These are phyloP conservation scores for Eonycteris spelaea DNA, from an alignment of 2,113 vertebrate species.

Conservation along the genomic window DNA sequence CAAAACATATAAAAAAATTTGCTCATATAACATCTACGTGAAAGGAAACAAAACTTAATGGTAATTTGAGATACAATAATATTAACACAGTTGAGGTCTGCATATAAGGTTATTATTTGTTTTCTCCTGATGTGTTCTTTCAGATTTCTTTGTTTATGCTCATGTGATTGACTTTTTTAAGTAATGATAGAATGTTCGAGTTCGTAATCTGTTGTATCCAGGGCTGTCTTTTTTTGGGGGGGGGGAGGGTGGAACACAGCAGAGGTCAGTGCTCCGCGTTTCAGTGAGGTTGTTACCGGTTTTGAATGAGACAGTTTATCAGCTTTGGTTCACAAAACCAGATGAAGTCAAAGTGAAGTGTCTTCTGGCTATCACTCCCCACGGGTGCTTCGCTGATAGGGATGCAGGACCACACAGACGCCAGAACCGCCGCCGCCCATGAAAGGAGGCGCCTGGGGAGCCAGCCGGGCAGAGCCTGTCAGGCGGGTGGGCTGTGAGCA, in stretches of 20 bases:
- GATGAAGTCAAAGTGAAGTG: background rate
- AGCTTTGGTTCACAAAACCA: background rate
- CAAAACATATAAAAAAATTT: background rate
- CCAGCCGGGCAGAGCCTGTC: too few species aligned
- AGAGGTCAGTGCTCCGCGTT: background rate
- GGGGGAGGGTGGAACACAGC: too few species aligned
- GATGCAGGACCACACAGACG: rapidly evolving
- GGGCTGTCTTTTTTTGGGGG: too few species aligned
- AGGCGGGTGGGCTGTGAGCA: too few species aligned
- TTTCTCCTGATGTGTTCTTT: background rate
- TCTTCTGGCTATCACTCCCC: background rate
- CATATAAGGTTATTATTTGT: background rate
- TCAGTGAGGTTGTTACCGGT: background rate
- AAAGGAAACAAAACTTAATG: background rate
- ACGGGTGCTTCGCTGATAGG: background rate
- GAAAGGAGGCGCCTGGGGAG: rapidly evolving
- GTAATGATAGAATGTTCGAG: background rate
- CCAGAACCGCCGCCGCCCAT: background rate
- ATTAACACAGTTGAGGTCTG: background rate
- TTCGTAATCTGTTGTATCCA: background rate
- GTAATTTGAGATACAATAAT: background rate
- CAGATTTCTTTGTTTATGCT: background rate
- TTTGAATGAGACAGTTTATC: background rate
- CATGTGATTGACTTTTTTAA: background rate
- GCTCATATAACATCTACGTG: background rate